phyloP scores from a whole-genome alignment of 2,113 vertebrate genomes.

The Rattus rattus region DNA sequence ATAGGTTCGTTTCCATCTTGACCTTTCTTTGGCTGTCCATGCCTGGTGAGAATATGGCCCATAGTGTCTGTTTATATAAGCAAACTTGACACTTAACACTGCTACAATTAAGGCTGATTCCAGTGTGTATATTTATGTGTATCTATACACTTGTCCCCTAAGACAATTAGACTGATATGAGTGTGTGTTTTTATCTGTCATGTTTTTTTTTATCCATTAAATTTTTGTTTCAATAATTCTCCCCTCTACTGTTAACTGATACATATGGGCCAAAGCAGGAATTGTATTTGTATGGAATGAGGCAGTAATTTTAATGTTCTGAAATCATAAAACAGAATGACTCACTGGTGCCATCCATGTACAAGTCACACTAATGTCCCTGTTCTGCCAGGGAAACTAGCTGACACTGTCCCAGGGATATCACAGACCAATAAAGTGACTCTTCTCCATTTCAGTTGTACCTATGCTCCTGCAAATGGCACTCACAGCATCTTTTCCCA shows the following conservation, averaged over 20 bases:
- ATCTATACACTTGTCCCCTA: neutral
- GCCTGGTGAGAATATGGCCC: neutral
- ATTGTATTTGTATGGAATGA: fast-evolving
- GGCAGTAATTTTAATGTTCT: neutral
- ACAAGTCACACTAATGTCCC: neutral
- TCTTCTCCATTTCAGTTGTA: slow-evolving; percentile 48
- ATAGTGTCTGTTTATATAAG: neutral
- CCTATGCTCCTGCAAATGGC: slow-evolving; percentile 60
- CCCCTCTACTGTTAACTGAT: neutral
- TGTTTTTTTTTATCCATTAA: slow-evolving; percentile 15
- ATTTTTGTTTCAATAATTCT: slow-evolving; percentile 2
- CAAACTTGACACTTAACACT: neutral
- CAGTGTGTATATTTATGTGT: neutral
- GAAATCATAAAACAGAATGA: slow-evolving; percentile 1
- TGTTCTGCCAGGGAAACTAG: neutral
- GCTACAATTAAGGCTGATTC: neutral
- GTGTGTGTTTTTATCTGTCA: neutral
- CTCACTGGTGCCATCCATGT: fast-evolving
- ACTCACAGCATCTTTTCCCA: slow-evolving; percentile 54
- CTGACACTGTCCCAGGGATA: neutral
- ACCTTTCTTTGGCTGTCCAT: neutral
- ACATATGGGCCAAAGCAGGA: neutral
- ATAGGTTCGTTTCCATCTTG: neutral
- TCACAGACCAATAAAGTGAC: slow-evolving; percentile 54
- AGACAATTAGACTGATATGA: neutral